A percentile compares a stretch with the other conserved stretches of the same genome.
Conservation (phyloP, 1,140 invertebrate genomes). For the Conopomorpha cramerella region DNA sequence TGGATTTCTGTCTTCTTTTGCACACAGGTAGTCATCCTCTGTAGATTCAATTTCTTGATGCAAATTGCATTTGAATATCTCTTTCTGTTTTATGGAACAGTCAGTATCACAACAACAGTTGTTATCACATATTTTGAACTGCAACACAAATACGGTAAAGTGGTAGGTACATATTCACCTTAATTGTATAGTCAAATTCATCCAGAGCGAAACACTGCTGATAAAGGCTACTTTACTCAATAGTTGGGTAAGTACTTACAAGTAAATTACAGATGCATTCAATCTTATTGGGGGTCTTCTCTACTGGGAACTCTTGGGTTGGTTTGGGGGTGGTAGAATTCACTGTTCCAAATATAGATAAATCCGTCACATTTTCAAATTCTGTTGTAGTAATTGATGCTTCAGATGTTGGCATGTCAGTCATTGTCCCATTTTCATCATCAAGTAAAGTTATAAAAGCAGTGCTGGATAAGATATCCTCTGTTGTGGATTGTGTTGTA, state of each 20-base stretch:
- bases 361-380: conserved; percentile 36
- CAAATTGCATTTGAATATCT: conserved; percentile 62
- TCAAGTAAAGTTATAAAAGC: too few species aligned
- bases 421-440: conserved; percentile 32
- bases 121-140: conserved; percentile 69
- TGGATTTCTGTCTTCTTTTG: conserved; percentile 38
- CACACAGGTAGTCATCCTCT: conserved; percentile 23
- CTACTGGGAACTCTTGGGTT: conserved; percentile 11
- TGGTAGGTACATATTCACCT: too few species aligned
- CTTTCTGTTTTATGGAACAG: conserved; percentile 61
- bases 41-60: conserved; percentile 13
- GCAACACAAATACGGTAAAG: conserved; percentile 29
- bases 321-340: conserved; percentile 18
- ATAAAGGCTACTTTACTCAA: too few species aligned
- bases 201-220: too few species aligned
- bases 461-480: too few species aligned
- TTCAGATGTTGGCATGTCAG: conserved; percentile 30
- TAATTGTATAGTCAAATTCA: too few species aligned
- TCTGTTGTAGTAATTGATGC: conserved; percentile 21
- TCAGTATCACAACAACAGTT: conserved; percentile 79
- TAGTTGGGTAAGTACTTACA: too few species aligned
- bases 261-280: conserved; percentile 56
- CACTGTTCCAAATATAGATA: conserved; percentile 24
- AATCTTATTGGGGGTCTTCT: conserved; percentile 16
- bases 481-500: too few species aligned